Conservation (phyloP, 1,140 invertebrate species). For the Asobara japonica region DNA sequence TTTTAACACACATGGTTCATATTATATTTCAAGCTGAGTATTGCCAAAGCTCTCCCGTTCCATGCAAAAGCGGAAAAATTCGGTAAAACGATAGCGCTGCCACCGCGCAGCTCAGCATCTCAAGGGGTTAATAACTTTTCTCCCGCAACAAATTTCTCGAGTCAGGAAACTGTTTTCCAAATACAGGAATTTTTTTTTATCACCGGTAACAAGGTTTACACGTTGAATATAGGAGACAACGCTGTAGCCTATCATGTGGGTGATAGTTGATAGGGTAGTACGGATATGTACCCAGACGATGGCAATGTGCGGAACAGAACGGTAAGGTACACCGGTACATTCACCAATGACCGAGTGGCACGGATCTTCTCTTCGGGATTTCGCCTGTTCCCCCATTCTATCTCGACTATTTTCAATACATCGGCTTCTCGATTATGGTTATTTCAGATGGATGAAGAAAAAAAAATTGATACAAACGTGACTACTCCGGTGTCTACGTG, state of each 20-base stretch:
- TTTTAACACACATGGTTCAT: too few species aligned
- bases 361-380: conserved; percentile 53
- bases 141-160: too few species aligned
- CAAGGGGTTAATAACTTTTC: too few species aligned
- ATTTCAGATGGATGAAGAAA: neutral
- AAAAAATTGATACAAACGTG: neutral
- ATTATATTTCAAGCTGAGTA: too few species aligned
- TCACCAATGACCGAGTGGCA: conserved; percentile 67
- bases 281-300: neutral
- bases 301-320: conserved; percentile 25
- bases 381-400: conserved; percentile 8
- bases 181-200: too few species aligned
- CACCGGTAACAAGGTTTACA: too few species aligned
- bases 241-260: neutral
- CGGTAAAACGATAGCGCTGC: too few species aligned
- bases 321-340: conserved; percentile 61
- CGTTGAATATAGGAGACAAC: neutral
- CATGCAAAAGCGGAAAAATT: too few species aligned
- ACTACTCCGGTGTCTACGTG: neutral
- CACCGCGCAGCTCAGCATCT: too few species aligned
- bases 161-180: too few species aligned
- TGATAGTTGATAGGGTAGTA: conserved; percentile 15
- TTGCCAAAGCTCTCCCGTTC: too few species aligned
- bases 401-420: conserved; percentile 1
- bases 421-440: neutral